phyloP scores from a whole-genome alignment of 2,888 invertebrate genomes.

The Boloria euphrosyne region DNA sequence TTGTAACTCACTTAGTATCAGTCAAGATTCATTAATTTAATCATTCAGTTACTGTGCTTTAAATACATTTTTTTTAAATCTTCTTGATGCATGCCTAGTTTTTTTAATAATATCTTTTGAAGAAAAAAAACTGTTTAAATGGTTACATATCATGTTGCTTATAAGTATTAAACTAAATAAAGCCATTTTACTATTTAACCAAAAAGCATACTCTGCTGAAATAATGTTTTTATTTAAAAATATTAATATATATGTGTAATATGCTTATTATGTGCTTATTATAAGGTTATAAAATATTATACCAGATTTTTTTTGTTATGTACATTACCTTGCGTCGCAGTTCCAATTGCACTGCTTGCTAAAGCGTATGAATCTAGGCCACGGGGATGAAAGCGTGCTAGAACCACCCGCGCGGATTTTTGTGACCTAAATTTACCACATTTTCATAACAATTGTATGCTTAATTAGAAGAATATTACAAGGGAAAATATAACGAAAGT shows the following conservation, averaged over 20 bases:
- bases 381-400: slow-evolving; percentile 15
- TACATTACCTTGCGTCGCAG: neutral
- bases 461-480: slow-evolving; percentile 13
- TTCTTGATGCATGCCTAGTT: no score
- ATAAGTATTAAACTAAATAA: no score
- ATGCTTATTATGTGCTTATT: neutral
- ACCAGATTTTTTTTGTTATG: slow-evolving; percentile 7
- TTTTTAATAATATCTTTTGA: neutral
- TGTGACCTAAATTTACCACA: slow-evolving; percentile 17
- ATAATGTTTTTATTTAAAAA: no score
- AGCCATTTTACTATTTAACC: no score
- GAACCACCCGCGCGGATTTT: slow-evolving; percentile 18
- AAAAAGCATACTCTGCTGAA: no score
- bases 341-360: slow-evolving; percentile 12
- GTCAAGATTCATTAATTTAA: slow-evolving; percentile 13
- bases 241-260: neutral
- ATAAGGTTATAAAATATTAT: slow-evolving; percentile 2
- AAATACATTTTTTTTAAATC: no score
- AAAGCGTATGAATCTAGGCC: slow-evolving; percentile 21
- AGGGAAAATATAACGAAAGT: neutral
- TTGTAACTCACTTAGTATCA: neutral
- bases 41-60: neutral
- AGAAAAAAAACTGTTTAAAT: no score
- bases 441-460: slow-evolving; percentile 7
- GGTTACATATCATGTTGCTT: no score